These are phyloP conservation scores for Ephydatia muelleri DNA, from an alignment of 37 sponge, comb jelly and placozoan species.

Conservation along the genomic window DNA sequence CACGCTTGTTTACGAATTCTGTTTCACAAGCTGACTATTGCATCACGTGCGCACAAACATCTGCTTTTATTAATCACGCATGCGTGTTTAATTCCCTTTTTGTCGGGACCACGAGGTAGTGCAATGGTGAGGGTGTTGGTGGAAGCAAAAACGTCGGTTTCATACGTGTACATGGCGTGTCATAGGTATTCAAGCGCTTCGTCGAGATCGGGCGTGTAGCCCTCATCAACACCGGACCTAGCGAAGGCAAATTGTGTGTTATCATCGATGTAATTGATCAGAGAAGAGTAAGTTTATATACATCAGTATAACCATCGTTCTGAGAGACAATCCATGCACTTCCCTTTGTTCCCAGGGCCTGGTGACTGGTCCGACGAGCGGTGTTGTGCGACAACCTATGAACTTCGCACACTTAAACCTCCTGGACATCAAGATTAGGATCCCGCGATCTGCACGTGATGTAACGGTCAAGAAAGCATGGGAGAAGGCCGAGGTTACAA, in stretches of 20 bases:
- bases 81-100: neutral
- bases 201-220: slow-evolving; percentile 95
- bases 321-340: too few species aligned
- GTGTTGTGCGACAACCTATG: slow-evolving; percentile 78
- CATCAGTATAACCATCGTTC: too few species aligned
- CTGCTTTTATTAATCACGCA: neutral
- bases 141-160: neutral
- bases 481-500: slow-evolving; percentile 62
- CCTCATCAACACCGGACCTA: slow-evolving; percentile 68
- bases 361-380: slow-evolving; percentile 84
- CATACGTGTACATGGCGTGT: neutral
- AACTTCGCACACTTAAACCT: slow-evolving; percentile 68
- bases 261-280: slow-evolving; percentile 97
- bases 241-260: slow-evolving; percentile 85
- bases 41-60: neutral
- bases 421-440: slow-evolving; percentile 78
- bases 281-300: slow-evolving; percentile 73
- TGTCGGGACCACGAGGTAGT: neutral
- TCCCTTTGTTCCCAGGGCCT: slow-evolving; percentile 60
- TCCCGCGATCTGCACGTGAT: slow-evolving; percentile 75
- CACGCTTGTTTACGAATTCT: neutral
- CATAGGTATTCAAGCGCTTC: slow-evolving; percentile 88
- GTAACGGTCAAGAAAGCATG: slow-evolving; percentile 71
- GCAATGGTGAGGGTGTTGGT: neutral
- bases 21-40: neutral